Base-by-base conservation (phyloP, 1,140 invertebrate species). In the Drosophila nikananu region DNA sequence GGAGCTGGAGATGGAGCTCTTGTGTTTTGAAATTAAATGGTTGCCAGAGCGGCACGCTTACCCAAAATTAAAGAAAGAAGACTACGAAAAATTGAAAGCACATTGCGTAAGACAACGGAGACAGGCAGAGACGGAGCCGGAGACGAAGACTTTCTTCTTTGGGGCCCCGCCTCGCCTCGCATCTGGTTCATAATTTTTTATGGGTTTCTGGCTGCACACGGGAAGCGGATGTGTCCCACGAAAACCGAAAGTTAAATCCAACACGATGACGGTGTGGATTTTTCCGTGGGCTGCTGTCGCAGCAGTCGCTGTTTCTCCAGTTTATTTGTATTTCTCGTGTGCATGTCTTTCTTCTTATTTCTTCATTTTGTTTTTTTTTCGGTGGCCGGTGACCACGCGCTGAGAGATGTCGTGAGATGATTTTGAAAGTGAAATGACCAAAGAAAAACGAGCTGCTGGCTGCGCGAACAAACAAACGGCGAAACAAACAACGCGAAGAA, bases 401-500 rank as follows among this genome's bases (percentile, higher is more conserved):
- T 80, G 63, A 60, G 49, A 71, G 59, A 66, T 86, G 83, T 83
- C 80, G 84, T 89, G 84, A 68, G 77, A 67, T 89, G 81, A 54
- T 82, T 91, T 90, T 86, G 86, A 90, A 91, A 90, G 86, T 90
- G 86, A 90, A 90, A 89, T 90, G 84, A 90, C 78, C 86, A 90
- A 78, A 84, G 61, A 48, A 80, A 80, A 61, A 65, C 41, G 41
- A 62, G 68, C 57, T 70, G 52, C 42, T 44, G 42, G 42, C 42
- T 10, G 10, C 12, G 30, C 65, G 48, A 72, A 77, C 72, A 75
- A 80, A 80, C 44, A 80, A 74, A 51, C 52, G 68, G 61, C 73
- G 27, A 68, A 73, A 42, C 15, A 59, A 48, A 48, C 35, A 71
- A 30, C 23, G 46, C 25, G 12, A 21, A 32, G 70, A 48, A 46